These are phyloP conservation scores for Otolemur crassicaudatus DNA, from an alignment of 2,797 vertebrate species.

Conservation along the genomic window DNA sequence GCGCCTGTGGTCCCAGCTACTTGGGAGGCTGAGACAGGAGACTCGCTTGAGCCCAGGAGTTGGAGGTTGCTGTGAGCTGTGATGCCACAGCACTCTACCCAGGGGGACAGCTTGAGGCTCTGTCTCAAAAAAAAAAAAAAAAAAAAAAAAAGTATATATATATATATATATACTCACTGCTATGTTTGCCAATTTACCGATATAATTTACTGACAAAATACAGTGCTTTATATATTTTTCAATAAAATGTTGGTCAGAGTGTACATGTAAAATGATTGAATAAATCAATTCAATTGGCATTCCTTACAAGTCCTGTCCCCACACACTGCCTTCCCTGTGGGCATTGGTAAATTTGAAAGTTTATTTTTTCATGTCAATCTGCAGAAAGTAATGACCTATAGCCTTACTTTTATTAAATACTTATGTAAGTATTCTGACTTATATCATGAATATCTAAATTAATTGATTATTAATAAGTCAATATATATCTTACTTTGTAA, in stretches of 20 bases:
- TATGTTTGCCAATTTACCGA: not conserved
- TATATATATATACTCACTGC: not conserved
- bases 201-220: not conserved
- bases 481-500: not conserved
- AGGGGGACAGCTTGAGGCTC: too few relatives aligned
- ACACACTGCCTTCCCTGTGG: constrained; percentile 70
- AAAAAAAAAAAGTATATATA: not conserved
- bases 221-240: not conserved
- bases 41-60: too few relatives aligned
- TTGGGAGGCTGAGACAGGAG: too few relatives aligned
- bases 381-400: not conserved
- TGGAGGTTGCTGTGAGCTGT: too few relatives aligned
- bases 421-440: not conserved
- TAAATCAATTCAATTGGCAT: constrained; percentile 69
- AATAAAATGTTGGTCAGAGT: constrained; percentile 26
- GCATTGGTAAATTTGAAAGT: constrained; percentile 32
- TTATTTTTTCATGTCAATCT: not conserved
- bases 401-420: not conserved
- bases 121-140: too few relatives aligned
- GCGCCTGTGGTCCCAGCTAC: too few relatives aligned
- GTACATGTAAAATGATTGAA: constrained; percentile 26
- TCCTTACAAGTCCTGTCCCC: constrained; percentile 70
- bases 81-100: too few relatives aligned
- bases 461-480: not conserved
- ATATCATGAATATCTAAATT: not conserved